Evolutionary conservation across 2,888 invertebrate species (phyloP), one percentile per base, ranked within the genome.

Genomic region (Agriotes lineatus): DNA sequence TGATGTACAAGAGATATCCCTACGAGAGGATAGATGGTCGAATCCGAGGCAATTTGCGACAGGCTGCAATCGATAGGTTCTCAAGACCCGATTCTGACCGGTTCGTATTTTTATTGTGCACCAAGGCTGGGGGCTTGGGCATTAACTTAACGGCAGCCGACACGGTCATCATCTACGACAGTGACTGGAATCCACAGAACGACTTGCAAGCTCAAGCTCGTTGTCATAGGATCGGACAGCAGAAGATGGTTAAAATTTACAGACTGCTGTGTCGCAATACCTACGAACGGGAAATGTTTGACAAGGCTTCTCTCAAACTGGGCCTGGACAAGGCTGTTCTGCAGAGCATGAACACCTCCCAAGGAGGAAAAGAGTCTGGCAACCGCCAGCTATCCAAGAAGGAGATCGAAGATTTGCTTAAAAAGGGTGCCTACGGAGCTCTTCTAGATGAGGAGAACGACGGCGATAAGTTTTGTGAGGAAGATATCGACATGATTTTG

Each of bases 151-250:
- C 99, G 1, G 99, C 99, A 18, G 99, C 99, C 30, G 99, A 99
- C 83, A 99, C 99, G 25, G 99, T 99, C 6, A 99, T 99, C 75
- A 99, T 99, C 80, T 99, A 99, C 82, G 99, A 99, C 82, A 97
- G 97, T 72, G 99, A 99, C 84, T 99, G 99, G 99, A 99, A 99
- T 88, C 99, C 99, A 7, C 99, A 99, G 85, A 99, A 99, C 84
- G 99, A 99, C 87, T 88, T 99, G 69, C 98, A 98, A 89, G 97
- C 97, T 0, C 97, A 97, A 87, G 97, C 97, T 18, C 89, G 98
- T 76, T 99, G 98, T 82, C 99, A 99, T 87, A 92, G 99, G 77
- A 99, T 99, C 80, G 99, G 99, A 0, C 99, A 99, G 84, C 94
- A 94, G 79, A 99, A 99, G 86, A 96, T 96, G 91, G 99, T 99